A percentile compares a stretch with the other conserved stretches of the same genome.
Evolutionary conservation across 2,888 invertebrate genomes (phyloP).

Genomic region (Ormyrus pomaceus): DNA sequence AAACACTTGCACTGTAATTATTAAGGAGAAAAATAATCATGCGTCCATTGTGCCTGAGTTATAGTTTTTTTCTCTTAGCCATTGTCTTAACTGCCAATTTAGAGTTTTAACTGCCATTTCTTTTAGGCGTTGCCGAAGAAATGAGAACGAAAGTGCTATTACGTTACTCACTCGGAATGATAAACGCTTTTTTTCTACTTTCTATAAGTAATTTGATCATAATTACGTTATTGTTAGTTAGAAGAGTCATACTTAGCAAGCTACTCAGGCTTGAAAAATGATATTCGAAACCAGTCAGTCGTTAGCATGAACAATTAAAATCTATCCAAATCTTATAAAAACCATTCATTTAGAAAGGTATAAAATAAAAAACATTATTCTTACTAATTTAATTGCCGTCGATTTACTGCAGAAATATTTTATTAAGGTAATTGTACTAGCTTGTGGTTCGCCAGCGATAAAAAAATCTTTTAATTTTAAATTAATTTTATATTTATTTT

Average conservation of each 20-base stretch:
- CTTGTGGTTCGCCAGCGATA: too few species aligned
- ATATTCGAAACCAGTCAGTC: too few species aligned
- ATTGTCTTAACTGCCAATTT: slow-evolving; percentile 21
- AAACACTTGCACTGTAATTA: neutral
- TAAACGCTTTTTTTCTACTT: neutral
- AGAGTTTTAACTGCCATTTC: slow-evolving; percentile 16
- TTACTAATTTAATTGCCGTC: too few species aligned
- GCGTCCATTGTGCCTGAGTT: slow-evolving; percentile 2
- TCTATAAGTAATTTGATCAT: slow-evolving; percentile 22
- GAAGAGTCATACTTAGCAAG: neutral
- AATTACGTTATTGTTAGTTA: slow-evolving; percentile 26
- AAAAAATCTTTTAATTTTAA: too few species aligned
- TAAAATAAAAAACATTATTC: too few species aligned
- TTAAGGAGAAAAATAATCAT: neutral
- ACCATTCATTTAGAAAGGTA: too few species aligned
- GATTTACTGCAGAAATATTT: too few species aligned
- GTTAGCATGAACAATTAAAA: too few species aligned
- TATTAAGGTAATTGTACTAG: too few species aligned
- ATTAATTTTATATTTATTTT: too few species aligned
- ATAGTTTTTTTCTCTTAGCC: neutral
- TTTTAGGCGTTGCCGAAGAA: slow-evolving; percentile 1
- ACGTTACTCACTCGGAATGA: neutral
- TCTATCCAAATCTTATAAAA: too few species aligned
- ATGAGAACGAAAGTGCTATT: slow-evolving; percentile 31
- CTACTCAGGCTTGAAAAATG: too few species aligned